Base-by-base conservation (phyloP, 2,797 vertebrate genomes). In the Simalia tracyae region DNA sequence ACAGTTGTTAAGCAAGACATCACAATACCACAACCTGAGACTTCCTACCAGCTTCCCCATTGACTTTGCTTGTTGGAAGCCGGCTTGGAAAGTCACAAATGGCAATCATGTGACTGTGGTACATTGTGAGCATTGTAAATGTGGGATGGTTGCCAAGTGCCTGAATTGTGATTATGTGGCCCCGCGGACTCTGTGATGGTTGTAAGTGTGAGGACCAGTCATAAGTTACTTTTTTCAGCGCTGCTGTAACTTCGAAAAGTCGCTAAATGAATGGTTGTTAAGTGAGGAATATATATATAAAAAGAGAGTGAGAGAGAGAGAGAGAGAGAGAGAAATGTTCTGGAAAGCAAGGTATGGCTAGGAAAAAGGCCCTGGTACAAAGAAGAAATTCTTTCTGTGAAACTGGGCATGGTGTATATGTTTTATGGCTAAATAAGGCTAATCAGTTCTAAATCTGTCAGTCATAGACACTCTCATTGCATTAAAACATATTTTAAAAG, bases 401-500 rank as follows among this genome's bases (percentile, higher is more conserved):
- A 92, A 28, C 6, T 19, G 86, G 0, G 89, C 87, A 90, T 91
- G 90, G 0, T 68, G 22, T 46, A 76, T 64, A 94, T 90, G 87
- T 89, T 26, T 89, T 86, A 31, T 90, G 4, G 84, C 68, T 68
- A 94, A 95, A 94, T 1, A 92, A 59, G 36, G 91, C 87, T 95
- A 54, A 89, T 10, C 31, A 72, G 28, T 91, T 10, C 64, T 31
- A 93, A 91, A 87, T 60, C 0, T 59, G 81, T 42, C 31, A 84
- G 57, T 60, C 86, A 93, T 87, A 91, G 15, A 76, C 7, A 68
- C 84, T 95, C 84, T 90, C 86, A 90, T 93, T 91, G 42, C 90
- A 61, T 90, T 91, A 94, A 96, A 95, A 96, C 92, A 87, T 93
- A 88, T 92, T 96, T 95, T 89, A 93, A 95, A 95, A 95, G 94